Conservation (phyloP, 1,140 invertebrate species). For the Paracyclopina nana region DNA sequence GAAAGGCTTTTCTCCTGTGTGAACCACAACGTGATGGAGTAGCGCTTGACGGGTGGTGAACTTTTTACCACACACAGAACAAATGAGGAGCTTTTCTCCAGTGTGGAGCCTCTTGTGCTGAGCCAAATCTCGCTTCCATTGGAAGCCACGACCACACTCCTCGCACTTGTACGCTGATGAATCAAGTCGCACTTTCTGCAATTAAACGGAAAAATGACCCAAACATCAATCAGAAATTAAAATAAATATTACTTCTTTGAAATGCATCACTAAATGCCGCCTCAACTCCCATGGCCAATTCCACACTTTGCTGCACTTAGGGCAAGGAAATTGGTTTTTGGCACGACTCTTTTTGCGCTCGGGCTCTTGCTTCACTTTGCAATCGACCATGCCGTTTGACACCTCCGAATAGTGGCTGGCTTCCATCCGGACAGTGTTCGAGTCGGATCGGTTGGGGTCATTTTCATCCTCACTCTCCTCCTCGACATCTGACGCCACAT, state of each 20-base stretch:
- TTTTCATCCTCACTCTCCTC: not conserved
- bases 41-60: slow-evolving; percentile 12
- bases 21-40: slow-evolving; percentile 15
- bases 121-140: slow-evolving; percentile 12
- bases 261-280: slow-evolving; percentile 10
- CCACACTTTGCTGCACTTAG: slow-evolving; percentile 14
- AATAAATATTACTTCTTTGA: not conserved
- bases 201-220: not conserved
- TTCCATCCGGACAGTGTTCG: not conserved
- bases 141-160: slow-evolving; percentile 6
- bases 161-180: slow-evolving; percentile 1
- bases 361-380: not conserved
- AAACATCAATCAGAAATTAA: not conserved
- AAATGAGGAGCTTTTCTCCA: slow-evolving; percentile 13
- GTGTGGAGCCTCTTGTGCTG: slow-evolving; percentile 1
- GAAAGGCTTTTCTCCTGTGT: slow-evolving; percentile 14
- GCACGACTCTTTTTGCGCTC: no score
- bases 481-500: slow-evolving; percentile 5
- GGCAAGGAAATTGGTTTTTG: no score
- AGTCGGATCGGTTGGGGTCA: no score
- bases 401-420: no score
- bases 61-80: slow-evolving; percentile 12
- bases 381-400: not conserved
- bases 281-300: slow-evolving; percentile 16
- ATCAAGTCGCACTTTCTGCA: not conserved